These are phyloP conservation scores for Callipepla squamata DNA, from an alignment of 2,113 vertebrate species.

Conservation along the genomic window DNA sequence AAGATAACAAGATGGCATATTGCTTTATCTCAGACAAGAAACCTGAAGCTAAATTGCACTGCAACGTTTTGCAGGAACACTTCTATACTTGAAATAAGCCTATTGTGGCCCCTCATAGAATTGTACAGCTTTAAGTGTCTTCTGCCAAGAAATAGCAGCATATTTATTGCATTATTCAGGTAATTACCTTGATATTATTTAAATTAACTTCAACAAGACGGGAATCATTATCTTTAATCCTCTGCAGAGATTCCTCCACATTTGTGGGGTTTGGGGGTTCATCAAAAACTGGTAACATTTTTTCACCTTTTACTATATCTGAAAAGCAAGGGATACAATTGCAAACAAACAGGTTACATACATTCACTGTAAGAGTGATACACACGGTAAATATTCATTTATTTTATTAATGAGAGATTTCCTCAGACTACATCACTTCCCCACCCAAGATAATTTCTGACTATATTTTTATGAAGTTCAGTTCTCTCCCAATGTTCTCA, in stretches of 20 bases:
- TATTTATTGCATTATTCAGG: background rate
- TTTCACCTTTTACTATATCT: constrained; percentile 97
- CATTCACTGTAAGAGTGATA: background rate
- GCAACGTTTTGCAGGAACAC: background rate
- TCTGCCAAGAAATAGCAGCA: background rate
- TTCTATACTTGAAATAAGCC: background rate
- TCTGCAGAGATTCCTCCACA: constrained; percentile 92
- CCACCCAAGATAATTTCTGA: background rate
- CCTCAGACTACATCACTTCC: background rate
- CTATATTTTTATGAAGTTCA: background rate
- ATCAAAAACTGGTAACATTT: constrained; percentile 91
- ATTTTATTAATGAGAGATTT: background rate
- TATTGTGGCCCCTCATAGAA: background rate
- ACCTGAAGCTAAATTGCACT: background rate
- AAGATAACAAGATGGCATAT: constrained; percentile 2
- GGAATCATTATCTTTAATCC: constrained; percentile 90
- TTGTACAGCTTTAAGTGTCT: background rate
- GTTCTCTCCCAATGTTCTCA: background rate
- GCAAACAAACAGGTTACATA: background rate
- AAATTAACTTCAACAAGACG: constrained; percentile 92
- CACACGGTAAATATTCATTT: background rate
- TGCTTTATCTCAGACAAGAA: background rate
- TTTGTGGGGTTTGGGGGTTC: constrained; percentile 98
- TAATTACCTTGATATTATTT: constrained; percentile 95
- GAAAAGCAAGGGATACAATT: constrained; percentile 25